A percentile compares a stretch with the other conserved stretches of the same genome.
phyloP scores from a whole-genome alignment of 1,140 invertebrate species.

The Bombus turneri region DNA sequence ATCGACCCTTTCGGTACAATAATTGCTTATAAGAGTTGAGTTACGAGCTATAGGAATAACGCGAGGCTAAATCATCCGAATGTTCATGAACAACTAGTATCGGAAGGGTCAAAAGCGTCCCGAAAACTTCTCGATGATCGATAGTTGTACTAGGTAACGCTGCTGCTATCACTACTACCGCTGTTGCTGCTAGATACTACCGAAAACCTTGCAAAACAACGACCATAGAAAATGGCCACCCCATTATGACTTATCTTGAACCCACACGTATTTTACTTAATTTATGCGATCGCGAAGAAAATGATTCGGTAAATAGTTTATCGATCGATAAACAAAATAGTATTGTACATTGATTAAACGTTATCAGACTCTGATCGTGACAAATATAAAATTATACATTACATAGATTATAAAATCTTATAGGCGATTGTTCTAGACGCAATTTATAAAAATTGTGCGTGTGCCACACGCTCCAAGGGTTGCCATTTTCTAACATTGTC shows the following conservation, averaged over 20 bases:
- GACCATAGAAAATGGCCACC: not conserved
- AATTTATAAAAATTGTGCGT: not conserved
- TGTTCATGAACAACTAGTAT: not conserved
- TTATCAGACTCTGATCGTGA: not conserved
- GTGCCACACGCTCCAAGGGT: not conserved
- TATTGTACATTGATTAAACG: too few relatives aligned
- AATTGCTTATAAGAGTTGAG: constrained; percentile 3
- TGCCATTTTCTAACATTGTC: not conserved
- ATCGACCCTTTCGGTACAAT: constrained; percentile 16
- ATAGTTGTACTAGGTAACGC: constrained; percentile 70
- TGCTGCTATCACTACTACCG: constrained; percentile 68
- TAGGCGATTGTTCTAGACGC: too few relatives aligned
- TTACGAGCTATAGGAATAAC: not conserved
- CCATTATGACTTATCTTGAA: not conserved
- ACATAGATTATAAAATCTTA: not conserved
- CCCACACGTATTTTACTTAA: too few relatives aligned
- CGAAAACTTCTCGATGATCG: constrained; percentile 60
- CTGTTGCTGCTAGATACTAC: constrained; percentile 63
- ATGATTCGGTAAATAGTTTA: too few relatives aligned
- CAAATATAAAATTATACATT: not conserved
- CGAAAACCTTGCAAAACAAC: constrained; percentile 52
- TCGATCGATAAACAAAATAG: too few relatives aligned
- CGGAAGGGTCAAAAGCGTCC: not conserved
- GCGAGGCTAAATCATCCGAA: not conserved
- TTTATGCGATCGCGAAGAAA: too few relatives aligned